A percentile compares a stretch with the other conserved stretches of the same genome.
phyloP scores from a whole-genome alignment of 1,140 invertebrate species.

The Achroia grisella region DNA sequence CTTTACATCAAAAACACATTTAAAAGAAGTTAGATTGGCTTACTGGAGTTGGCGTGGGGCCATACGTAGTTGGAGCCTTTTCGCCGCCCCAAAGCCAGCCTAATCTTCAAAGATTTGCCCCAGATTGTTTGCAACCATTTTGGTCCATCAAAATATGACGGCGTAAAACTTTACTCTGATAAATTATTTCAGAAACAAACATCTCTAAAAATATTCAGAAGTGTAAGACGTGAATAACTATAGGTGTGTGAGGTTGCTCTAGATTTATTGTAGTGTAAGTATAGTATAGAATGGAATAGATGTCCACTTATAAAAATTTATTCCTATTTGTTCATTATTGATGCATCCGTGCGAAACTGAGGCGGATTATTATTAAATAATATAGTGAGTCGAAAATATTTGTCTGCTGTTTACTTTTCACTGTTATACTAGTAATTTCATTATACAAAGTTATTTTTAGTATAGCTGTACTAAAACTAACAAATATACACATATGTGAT shows the following conservation, averaged over 20 bases:
- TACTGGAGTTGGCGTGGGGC: constrained; percentile 64
- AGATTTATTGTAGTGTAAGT: neutral
- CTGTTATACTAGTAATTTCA: too few relatives aligned
- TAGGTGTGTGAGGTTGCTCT: neutral
- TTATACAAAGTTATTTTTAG: too few relatives aligned
- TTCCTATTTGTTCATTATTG: too few relatives aligned
- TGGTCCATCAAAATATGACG: constrained; percentile 58
- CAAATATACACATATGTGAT: too few relatives aligned
- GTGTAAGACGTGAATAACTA: too few relatives aligned
- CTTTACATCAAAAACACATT: constrained; percentile 73
- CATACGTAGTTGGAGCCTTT: constrained; percentile 63
- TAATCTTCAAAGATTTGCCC: constrained; percentile 63
- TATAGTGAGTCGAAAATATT: too few relatives aligned
- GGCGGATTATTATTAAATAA: too few relatives aligned
- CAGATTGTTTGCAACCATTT: constrained; percentile 67
- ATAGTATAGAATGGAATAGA: too few relatives aligned
- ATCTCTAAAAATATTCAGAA: constrained; percentile 1
- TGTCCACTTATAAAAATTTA: too few relatives aligned
- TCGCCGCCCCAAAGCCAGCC: constrained; percentile 55
- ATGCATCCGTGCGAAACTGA: too few relatives aligned
- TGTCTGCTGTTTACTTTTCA: too few relatives aligned
- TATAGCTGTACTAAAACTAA: too few relatives aligned
- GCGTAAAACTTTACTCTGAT: constrained; percentile 44
- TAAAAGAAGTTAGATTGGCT: constrained; percentile 74
- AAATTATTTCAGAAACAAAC: constrained; percentile 37